Evolutionary conservation across 2,888 invertebrate species (phyloP), one percentile per base, ranked within the genome.

Genomic region (Oscheius onirici): DNA sequence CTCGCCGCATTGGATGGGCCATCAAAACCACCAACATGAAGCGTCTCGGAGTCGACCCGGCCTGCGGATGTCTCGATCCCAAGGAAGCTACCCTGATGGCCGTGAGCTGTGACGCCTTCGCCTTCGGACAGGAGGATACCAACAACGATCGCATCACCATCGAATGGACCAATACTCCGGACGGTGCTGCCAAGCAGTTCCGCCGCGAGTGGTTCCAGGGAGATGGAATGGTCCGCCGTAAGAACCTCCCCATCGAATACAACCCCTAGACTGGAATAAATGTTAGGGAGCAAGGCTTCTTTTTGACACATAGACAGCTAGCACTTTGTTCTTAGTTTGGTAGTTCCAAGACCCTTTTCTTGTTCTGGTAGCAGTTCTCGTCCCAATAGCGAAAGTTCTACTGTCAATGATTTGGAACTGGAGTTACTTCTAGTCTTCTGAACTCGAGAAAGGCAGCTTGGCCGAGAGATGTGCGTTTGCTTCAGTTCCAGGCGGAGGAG

Each of bases 1-100:
- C 52, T 24, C 52, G 52, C 13, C 46, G 46, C 46, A 46, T 46
- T 17, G 34, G 34, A 1, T 55, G 26, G 34, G 55, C 26, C 55
- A 55, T 82, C 75, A 83, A 81, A 76, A 81, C 81, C 41, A 81
- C 77, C 71, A 82, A 82, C 71, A 72, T 80, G 76, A 72, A 72
- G 72, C 74, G 82, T 51, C 75, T 83, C 66, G 73, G 71, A n/a
- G 76, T 79, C 44, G 82, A 82, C 65, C 83, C 81, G 26, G 77
- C 75, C 43, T 73, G 75, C 55, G 83, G 82, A 40, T 81, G 83
- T 15, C 78, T 79, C 66, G 82, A 83, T 72, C 77, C 83, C 54
- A 77, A 79, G 77, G 77, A 82, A 66, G 55, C 70, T 52, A 75
- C 70, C 54, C 68, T 80, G 58, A 72, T 82, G 72, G 81, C 83